Percentiles rank a stretch among this genome's conserved stretches.
phyloP scores from a whole-genome alignment of 2,113 vertebrate species.

The Struthio camelus region DNA sequence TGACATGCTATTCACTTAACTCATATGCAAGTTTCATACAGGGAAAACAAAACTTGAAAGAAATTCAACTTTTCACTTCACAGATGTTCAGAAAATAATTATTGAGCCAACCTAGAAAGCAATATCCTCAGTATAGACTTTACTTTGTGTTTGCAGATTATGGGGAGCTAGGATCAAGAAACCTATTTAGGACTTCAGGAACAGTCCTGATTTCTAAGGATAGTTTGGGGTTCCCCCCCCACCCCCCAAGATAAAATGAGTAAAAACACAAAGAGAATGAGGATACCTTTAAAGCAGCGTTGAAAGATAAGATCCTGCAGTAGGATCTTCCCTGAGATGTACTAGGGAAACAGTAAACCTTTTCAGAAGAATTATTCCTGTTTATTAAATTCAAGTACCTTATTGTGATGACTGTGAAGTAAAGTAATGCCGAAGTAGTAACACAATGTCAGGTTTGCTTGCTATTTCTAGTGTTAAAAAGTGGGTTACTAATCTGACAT shows the following conservation, averaged over 20 bases:
- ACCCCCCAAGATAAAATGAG: neutral
- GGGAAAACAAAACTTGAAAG: neutral
- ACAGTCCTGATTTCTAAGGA: neutral
- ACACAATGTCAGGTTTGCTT: fast-evolving
- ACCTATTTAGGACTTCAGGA: neutral
- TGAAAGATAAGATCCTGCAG: neutral
- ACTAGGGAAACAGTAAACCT: neutral
- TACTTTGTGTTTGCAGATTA: neutral
- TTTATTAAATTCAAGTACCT: neutral
- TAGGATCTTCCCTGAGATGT: neutral
- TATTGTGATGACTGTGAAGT: neutral
- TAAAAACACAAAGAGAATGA: neutral
- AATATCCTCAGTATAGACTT: neutral
- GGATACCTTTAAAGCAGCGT: neutral
- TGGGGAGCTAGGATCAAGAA: neutral
- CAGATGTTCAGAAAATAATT: neutral
- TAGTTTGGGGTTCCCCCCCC: too few relatives aligned
- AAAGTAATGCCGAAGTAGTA: neutral
- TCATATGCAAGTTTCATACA: neutral
- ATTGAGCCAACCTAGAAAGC: neutral
- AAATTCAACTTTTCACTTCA: neutral
- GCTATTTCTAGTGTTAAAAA: neutral
- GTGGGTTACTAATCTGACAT: fast-evolving
- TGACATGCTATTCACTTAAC: neutral
- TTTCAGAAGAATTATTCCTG: neutral